Evolutionary conservation across 2,888 invertebrate genomes (phyloP).

Genomic region (Amblyjoppa proteus): DNA sequence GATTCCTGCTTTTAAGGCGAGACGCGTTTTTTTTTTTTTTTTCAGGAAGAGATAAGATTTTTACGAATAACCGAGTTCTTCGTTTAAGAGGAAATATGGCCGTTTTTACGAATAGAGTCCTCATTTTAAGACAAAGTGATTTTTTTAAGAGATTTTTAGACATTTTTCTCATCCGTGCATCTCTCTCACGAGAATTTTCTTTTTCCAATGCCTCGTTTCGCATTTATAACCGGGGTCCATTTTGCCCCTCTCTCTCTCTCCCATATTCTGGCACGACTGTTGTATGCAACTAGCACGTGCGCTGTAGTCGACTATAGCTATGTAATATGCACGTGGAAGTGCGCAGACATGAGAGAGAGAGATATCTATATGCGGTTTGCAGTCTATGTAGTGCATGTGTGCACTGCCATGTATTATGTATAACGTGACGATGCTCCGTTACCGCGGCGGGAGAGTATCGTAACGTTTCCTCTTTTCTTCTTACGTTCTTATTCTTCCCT

Average conservation of each 20-base stretch:
- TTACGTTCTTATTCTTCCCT: conserved; percentile 1
- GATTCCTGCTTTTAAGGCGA: neutral
- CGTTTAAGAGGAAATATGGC: no score
- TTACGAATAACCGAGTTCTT: neutral
- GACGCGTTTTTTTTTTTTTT: neutral
- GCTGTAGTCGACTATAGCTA: neutral
- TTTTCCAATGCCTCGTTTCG: neutral
- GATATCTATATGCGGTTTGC: neutral
- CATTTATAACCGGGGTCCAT: neutral
- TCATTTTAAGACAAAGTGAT: neutral
- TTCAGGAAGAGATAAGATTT: neutral
- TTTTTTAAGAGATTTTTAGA: neutral
- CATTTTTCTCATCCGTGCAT: neutral
- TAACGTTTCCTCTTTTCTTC: conserved; percentile 33
- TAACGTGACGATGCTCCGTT: conserved; percentile 26
- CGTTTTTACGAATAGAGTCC: no score
- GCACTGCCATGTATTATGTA: conserved; percentile 27
- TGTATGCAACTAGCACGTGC: conserved; percentile 1
- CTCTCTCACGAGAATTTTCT: neutral
- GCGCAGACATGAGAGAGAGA: conserved; percentile 39
- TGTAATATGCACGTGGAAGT: conserved; percentile 46
- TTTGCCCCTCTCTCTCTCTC: neutral
- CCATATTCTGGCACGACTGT: conserved; percentile 8
- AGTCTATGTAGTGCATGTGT: neutral
- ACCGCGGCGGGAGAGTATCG: conserved; percentile 14